A percentile compares a stretch with the other conserved stretches of the same genome.
Evolutionary conservation across 2,113 vertebrate genomes (phyloP).

Genomic region (Mus pahari): DNA sequence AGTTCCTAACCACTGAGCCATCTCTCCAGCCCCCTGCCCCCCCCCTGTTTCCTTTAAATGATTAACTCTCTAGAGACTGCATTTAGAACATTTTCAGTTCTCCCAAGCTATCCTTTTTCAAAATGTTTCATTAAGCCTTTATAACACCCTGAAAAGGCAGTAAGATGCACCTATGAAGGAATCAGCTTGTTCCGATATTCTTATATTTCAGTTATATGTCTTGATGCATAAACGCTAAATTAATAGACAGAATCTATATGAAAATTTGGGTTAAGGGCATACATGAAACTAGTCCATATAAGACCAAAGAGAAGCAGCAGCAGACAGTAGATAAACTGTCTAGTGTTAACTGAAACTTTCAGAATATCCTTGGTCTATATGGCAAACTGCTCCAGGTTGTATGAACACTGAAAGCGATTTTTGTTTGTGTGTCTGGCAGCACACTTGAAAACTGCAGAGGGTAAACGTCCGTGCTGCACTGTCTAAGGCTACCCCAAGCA

Average conservation of each 20-base stretch:
- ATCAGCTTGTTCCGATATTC: neutral
- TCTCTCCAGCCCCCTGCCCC: neutral
- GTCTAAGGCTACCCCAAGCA: neutral
- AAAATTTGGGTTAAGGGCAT: conserved; percentile 40
- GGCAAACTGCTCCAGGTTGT: conserved; percentile 17
- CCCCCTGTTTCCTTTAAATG: neutral
- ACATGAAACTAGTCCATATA: conserved; percentile 9
- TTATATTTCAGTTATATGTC: neutral
- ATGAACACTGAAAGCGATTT: neutral
- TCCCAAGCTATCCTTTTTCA: neutral
- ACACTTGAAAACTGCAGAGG: conserved; percentile 33
- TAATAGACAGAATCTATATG: neutral
- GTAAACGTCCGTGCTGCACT: neutral
- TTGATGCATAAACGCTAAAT: neutral
- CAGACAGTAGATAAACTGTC: neutral
- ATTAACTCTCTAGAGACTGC: neutral
- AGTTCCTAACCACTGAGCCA: too few relatives aligned
- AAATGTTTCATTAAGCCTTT: conserved; percentile 41
- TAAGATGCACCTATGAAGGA: conserved; percentile 23
- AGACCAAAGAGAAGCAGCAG: conserved; percentile 29
- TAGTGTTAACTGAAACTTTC: conserved; percentile 7
- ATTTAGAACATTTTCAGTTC: conserved; percentile 28
- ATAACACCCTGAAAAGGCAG: conserved; percentile 10
- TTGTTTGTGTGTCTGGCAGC: neutral
- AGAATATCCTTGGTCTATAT: conserved; percentile 21